These are phyloP conservation scores for Helicoverpa assulta DNA, from an alignment of 2,888 invertebrate species.

Conservation along the genomic window DNA sequence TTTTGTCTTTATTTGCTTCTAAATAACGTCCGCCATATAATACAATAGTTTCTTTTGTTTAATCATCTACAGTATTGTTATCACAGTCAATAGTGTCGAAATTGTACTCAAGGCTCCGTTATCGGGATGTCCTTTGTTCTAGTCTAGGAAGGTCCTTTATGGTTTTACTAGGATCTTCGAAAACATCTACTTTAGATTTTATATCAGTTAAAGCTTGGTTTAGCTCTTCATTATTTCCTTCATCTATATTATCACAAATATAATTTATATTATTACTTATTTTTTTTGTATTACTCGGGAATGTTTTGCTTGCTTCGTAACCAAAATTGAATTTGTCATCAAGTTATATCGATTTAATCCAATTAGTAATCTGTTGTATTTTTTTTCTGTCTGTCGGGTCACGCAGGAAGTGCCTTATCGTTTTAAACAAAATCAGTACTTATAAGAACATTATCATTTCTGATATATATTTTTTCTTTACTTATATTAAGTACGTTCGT, in stretches of 20 bases:
- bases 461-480: constrained; percentile 19
- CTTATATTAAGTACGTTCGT: constrained; percentile 26
- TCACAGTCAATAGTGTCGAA: constrained; percentile 51
- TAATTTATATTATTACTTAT: neutral
- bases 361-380: neutral
- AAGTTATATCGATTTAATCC: neutral
- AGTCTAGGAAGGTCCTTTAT: constrained; percentile 51
- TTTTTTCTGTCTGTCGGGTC: neutral
- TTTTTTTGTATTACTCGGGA: too few species aligned
- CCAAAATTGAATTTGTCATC: too few species aligned
- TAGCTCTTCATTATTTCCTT: too few species aligned
- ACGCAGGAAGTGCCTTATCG: neutral
- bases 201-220: neutral
- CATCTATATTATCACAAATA: too few species aligned
- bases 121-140: constrained; percentile 56
- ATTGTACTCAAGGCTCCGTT: constrained; percentile 55
- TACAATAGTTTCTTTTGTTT: constrained; percentile 52
- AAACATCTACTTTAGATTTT: constrained; percentile 5
- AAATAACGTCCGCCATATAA: constrained; percentile 16
- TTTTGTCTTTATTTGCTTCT: constrained; percentile 19
- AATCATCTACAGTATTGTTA: constrained; percentile 45
- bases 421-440: constrained; percentile 22
- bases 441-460: constrained; percentile 18
- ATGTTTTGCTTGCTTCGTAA: too few species aligned
- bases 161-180: constrained; percentile 13